Base-by-base conservation (phyloP, 2,888 invertebrate species). In the Lamellibrachia columna region DNA sequence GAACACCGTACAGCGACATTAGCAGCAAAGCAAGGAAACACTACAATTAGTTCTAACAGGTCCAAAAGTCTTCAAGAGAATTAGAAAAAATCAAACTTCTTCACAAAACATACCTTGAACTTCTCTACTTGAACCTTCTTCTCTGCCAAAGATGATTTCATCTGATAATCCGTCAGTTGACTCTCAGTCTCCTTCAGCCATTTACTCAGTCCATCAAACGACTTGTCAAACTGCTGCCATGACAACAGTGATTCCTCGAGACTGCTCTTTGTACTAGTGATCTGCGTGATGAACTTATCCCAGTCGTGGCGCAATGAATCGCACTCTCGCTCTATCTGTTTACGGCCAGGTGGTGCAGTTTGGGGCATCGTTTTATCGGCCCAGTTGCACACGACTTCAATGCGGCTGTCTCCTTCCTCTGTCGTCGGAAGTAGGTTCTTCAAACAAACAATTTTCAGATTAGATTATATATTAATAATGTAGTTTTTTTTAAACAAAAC, bases 291-390 rank as follows among this genome's bases (percentile, higher is more conserved):
- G 91, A 90, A 92, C 90, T 90, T 92, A 95, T 99, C 98, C 98
- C 99, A 99, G 92, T 98, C 97, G 1, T 98, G 98, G 94, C 98
- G 97, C 92, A 99, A 97, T 93, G 98, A 97, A 52, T 95, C 95
- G 91, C 99, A 97, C 96, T 99, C 98, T 95, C 98, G 98, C n/a
- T 98, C 97, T 93, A 99, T 98, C 9, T 98, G 98, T 97, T 98
- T 98, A 95, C 99, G 97, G 3, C 99, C 99, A 95, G 98, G 98
- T 0, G 98, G 98, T 92, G 98, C 98, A 0, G 99, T 99, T 95
- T 99, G 98, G 0, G 98, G 97, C 95, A 99, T 98, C 0, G 99
- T 97, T 96, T 98, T 98, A 97, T 99, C 99, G 1, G 94, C 99
- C 91, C 98, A 97, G 95, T 98, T 98, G 40, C 98, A 97, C 1